Evolutionary conservation across 2,113 vertebrate species (phyloP).

Genomic region (Sceloporus tristichus): DNA sequence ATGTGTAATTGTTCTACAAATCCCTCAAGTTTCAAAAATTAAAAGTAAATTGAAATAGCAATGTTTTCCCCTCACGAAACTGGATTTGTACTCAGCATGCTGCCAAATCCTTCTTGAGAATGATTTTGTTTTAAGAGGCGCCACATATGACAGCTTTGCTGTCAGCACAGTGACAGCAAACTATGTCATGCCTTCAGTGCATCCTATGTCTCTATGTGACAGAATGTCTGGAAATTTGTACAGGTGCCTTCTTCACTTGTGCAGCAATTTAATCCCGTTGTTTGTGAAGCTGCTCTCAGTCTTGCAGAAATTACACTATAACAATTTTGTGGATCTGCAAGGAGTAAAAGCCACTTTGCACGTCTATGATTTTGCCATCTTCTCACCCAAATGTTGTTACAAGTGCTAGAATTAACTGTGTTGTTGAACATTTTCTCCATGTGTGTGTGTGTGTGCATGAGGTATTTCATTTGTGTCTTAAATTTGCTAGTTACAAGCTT

Average conservation of each 20-base stretch:
- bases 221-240: background rate
- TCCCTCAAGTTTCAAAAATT: background rate
- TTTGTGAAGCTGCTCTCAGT: background rate
- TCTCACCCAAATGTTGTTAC: background rate
- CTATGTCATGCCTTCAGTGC: background rate
- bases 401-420: background rate
- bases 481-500: background rate
- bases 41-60: background rate
- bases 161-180: background rate
- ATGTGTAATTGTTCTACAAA: background rate
- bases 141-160: background rate
- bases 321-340: background rate
- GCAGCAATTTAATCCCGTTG: background rate
- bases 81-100: background rate
- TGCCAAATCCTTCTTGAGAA: background rate
- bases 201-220: background rate
- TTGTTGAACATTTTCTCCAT: background rate
- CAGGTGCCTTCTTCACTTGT: background rate
- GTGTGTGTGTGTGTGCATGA: background rate
- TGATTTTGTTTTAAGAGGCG: background rate
- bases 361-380: background rate
- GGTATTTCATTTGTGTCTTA: background rate
- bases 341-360: background rate
- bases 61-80: background rate
- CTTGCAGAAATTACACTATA: background rate